These are phyloP conservation scores for Boleophthalmus pectinirostris DNA, from an alignment of 2,113 vertebrate genomes.

Conservation along the genomic window DNA sequence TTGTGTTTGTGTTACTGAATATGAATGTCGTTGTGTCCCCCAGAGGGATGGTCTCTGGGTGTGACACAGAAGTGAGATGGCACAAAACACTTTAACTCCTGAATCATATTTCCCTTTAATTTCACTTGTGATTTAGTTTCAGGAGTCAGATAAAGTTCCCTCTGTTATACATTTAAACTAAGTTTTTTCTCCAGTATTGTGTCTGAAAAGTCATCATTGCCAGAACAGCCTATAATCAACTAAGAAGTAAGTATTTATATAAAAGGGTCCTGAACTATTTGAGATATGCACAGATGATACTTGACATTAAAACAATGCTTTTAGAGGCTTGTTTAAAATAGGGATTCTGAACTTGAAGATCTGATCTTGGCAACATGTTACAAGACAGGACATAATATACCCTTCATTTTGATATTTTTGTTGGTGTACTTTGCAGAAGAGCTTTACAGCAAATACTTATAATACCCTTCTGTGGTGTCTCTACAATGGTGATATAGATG, in stretches of 20 bases:
- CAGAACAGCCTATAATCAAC: no score
- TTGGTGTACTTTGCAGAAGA: no score
- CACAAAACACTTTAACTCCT: background rate
- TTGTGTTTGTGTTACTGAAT: constrained; percentile 37
- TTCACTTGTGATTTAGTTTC: constrained; percentile 16
- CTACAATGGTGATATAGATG: constrained; percentile 26
- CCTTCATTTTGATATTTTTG: no score
- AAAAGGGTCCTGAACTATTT: no score
- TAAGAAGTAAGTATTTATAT: no score
- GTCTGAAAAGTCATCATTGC: background rate
- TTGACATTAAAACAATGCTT: no score
- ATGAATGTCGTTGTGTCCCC: constrained; percentile 28
- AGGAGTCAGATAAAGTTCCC: background rate
- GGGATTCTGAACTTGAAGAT: background rate
- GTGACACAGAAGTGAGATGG: constrained; percentile 26
- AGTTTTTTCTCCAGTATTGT: background rate
- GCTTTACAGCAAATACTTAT: background rate
- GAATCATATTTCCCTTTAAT: constrained; percentile 13
- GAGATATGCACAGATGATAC: no score
- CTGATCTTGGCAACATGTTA: background rate
- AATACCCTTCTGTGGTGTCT: background rate
- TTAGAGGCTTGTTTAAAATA: background rate
- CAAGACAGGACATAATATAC: no score
- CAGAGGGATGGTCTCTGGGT: constrained; percentile 31
- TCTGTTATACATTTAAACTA: background rate